Conservation (phyloP, 2,888 invertebrate species). For the Dynastes tityus region DNA sequence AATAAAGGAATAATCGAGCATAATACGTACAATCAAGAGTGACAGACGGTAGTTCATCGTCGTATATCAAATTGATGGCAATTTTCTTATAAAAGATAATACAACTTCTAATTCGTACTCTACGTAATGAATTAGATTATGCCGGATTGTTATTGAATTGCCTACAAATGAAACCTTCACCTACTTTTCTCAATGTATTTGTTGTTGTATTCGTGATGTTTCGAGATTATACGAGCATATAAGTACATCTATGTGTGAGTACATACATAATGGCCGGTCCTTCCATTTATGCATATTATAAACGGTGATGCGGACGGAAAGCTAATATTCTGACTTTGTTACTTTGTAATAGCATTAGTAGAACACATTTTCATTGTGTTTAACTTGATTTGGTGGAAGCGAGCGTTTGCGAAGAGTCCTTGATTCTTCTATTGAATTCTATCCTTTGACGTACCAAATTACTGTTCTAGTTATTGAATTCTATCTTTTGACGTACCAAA, state of each 20-base stretch:
- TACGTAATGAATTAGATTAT: slow-evolving; percentile 51
- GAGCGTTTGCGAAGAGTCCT: too few relatives aligned
- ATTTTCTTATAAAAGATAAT: slow-evolving; percentile 54
- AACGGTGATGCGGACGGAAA: too few relatives aligned
- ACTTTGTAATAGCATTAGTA: too few relatives aligned
- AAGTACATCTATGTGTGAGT: neutral
- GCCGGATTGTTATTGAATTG: slow-evolving; percentile 50
- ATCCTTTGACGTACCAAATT: too few relatives aligned
- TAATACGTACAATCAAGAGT: slow-evolving; percentile 20
- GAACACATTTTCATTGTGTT: too few relatives aligned
- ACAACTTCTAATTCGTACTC: slow-evolving; percentile 49
- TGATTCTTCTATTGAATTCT: too few relatives aligned
- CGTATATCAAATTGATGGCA: slow-evolving; percentile 50
- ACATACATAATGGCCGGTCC: neutral
- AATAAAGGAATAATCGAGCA: slow-evolving; percentile 31
- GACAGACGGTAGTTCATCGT: slow-evolving; percentile 38
- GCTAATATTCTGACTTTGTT: too few relatives aligned
- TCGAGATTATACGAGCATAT: neutral
- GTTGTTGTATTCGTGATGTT: slow-evolving; percentile 36
- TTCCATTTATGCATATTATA: too few relatives aligned
- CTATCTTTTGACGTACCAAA: too few relatives aligned
- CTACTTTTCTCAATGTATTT: slow-evolving; percentile 52
- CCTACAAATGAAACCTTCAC: slow-evolving; percentile 53
- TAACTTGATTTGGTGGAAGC: too few relatives aligned
- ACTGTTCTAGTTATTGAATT: too few relatives aligned